Percentiles rank a stretch among this genome's conserved stretches.
Evolutionary conservation across 1,140 invertebrate genomes (phyloP).

Genomic region (Physella acuta): DNA sequence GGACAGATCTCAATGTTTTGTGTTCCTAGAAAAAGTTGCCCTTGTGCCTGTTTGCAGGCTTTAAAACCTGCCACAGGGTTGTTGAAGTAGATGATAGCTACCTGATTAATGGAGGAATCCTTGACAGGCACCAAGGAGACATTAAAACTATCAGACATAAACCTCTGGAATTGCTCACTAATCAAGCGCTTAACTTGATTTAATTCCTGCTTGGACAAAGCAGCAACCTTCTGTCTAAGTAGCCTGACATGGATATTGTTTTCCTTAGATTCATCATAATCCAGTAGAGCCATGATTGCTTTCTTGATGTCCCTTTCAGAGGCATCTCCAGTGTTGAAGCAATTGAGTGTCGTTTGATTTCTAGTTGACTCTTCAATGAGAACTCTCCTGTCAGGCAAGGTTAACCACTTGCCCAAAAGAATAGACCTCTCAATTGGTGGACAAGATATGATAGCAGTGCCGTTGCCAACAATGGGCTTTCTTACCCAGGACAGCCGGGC

Average conservation of each 20-base stretch:
- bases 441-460: constrained; percentile 20
- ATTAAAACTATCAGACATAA: not conserved
- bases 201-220: not conserved
- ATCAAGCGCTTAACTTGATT: not conserved
- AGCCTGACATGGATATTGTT: constrained; percentile 3
- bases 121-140: not conserved
- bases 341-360: not conserved
- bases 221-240: not conserved
- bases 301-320: constrained; percentile 11
- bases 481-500: constrained; percentile 41
- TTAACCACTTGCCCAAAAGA: not conserved
- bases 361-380: not conserved
- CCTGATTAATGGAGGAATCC: not conserved
- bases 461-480: constrained; percentile 34
- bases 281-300: constrained; percentile 4
- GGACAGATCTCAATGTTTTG: constrained; percentile 28
- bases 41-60: constrained; percentile 25
- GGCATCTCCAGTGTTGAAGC: constrained; percentile 8
- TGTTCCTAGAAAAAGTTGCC: constrained; percentile 19
- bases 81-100: constrained; percentile 22
- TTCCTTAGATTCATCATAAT: not conserved
- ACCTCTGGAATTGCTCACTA: not conserved
- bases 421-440: constrained; percentile 13
- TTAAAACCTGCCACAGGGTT: constrained; percentile 34
- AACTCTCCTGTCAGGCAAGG: not conserved